Percentiles rank a stretch among this genome's conserved stretches.
phyloP scores from a whole-genome alignment of 2,888 invertebrate genomes.

The Digitonthophagus gazella region DNA sequence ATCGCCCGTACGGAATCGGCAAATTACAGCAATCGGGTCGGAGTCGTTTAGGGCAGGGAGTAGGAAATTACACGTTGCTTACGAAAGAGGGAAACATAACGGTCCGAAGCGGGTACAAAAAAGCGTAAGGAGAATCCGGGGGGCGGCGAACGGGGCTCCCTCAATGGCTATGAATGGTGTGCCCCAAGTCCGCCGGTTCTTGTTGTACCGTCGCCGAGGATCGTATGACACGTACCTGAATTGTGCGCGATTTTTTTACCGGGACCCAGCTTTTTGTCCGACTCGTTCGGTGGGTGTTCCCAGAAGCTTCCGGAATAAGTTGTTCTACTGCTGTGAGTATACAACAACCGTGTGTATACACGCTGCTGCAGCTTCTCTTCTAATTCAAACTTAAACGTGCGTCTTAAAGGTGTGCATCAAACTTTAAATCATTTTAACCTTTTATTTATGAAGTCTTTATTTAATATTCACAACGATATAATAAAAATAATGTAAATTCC shows the following conservation, averaged over 20 bases:
- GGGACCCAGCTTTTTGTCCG: background rate
- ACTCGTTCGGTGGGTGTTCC: conserved; percentile 11
- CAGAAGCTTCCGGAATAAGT: conserved; percentile 13
- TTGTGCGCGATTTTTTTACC: conserved; percentile 15
- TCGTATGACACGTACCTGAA: conserved; percentile 45
- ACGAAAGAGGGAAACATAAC: conserved; percentile 13
- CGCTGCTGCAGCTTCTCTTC: background rate
- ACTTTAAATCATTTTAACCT: too few species aligned
- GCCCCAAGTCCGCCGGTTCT: background rate
- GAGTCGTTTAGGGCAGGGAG: conserved; percentile 33
- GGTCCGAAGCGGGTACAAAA: conserved; percentile 4
- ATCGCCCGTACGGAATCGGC: conserved; percentile 44
- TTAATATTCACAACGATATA: too few species aligned
- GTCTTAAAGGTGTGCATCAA: too few species aligned
- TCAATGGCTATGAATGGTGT: conserved; percentile 11
- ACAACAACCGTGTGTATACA: too few species aligned
- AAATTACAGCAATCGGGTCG: conserved; percentile 48
- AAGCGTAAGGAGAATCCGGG: conserved; percentile 20
- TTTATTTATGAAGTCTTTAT: too few species aligned
- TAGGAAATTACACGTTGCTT: background rate
- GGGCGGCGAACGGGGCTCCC: conserved; percentile 18
- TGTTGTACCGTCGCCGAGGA: conserved; percentile 35
- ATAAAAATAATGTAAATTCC: too few species aligned
- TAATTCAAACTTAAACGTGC: too few species aligned
- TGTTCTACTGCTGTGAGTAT: too few species aligned